Conservation (phyloP, 2,888 invertebrate genomes). For the Nephrotoma appendiculata region DNA sequence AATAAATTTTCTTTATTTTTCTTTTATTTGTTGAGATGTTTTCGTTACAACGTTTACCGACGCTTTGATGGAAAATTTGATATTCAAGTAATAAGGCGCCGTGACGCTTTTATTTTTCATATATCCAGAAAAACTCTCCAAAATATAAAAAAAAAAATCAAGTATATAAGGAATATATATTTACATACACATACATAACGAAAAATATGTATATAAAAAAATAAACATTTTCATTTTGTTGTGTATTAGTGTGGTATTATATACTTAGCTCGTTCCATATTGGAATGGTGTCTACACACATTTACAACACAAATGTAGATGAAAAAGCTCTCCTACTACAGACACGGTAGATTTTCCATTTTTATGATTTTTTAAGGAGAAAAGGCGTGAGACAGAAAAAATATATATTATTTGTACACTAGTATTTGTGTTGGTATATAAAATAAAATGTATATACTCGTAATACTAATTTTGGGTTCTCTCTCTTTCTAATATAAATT, state of each 20-base stretch:
- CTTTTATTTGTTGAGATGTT: conserved; percentile 23
- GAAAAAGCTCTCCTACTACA: conserved; percentile 2
- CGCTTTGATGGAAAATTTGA: conserved; percentile 26
- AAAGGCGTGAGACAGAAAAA: conserved; percentile 6
- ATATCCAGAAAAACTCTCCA: conserved; percentile 9
- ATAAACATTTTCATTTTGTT: neutral
- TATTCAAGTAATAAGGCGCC: conserved; percentile 17
- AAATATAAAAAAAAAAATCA: neutral
- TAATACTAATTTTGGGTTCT: neutral
- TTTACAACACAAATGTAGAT: neutral
- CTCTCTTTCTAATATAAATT: neutral
- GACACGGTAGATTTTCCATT: neutral
- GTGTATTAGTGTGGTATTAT: neutral
- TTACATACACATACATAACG: neutral
- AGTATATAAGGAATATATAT: neutral
- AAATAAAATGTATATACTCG: neutral
- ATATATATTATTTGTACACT: neutral
- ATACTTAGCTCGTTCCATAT: neutral
- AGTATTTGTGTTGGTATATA: neutral
- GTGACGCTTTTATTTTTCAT: conserved; percentile 14
- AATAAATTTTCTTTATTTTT: neutral
- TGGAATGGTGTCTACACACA: neutral
- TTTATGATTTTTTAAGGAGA: neutral
- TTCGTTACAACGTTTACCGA: conserved; percentile 35
- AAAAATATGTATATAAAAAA: neutral